Evolutionary conservation across 2,797 vertebrate species (phyloP), one percentile per base, ranked within the genome.

Genomic region (Sebastes iracundus): DNA sequence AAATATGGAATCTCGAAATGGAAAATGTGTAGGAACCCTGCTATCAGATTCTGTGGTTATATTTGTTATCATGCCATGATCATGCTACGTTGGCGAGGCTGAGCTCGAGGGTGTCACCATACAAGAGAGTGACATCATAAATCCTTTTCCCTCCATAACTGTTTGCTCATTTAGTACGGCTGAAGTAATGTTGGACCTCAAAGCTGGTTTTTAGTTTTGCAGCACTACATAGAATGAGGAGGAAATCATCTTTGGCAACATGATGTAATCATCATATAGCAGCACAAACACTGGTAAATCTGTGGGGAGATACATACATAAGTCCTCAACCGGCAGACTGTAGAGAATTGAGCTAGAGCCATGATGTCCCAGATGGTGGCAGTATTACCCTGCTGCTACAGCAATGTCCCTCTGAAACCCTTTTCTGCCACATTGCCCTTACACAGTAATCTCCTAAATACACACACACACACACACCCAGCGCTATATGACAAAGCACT

Each of bases 341-440:
- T 23, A 22, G 81, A 86, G 78, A 87, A 68, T 69, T 81, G 70
- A 82, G 76, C 67, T 49, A 6, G 69, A 77, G 56, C 81, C 28
- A 3, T 16, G 5, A 33, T 30, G 52, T 83, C 77, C 93, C 94
- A 94, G 90, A 88, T 87, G 94, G 93, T 86, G 93, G 90, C 93
- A 93, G 93, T 90, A 78, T 93, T 91, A 74, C 85, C 75, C 91
- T 79, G 79, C 90, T 87, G 75, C 77, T 79, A n/a, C 72, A 64
- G 9, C 7, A 14, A 64, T 52, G 74, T 87, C 82, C 84, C 81
- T 71, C 73, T 73, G 82, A 80, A 89, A 80, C 76, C 59, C 72
- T 74, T 87, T 83, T 79, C 67, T 87, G 81, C 86, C 82, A 89
- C 88, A 88, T 90, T 86, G 67, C 82, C 86, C 81, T 72, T 46